Evolutionary conservation across 2,888 invertebrate species (phyloP).

Genomic region (Congeria kusceri): DNA sequence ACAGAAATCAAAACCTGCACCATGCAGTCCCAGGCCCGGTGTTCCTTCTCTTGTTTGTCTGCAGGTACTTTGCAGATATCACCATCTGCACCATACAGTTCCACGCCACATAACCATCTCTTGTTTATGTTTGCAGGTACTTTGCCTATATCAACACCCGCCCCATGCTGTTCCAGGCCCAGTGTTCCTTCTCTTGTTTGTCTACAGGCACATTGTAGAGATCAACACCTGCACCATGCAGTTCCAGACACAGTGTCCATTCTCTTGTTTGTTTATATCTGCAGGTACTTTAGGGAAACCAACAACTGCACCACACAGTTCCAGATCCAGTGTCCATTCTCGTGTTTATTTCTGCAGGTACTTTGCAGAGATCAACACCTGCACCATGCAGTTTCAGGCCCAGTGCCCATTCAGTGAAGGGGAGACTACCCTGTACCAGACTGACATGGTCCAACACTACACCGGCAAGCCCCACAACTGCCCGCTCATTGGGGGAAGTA

Average conservation of each 20-base stretch:
- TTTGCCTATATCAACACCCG: conserved; percentile 54
- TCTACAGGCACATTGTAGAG: conserved; percentile 51
- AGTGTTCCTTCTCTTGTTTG: too few relatives aligned
- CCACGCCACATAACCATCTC: too few relatives aligned
- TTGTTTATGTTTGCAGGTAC: conserved; percentile 42
- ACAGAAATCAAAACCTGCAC: too few relatives aligned
- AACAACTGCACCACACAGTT: conserved; percentile 47
- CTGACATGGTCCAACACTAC: conserved; percentile 55
- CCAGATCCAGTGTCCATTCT: conserved; percentile 43
- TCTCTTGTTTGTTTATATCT: conserved; percentile 32
- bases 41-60: too few relatives aligned
- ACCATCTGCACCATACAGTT: conserved; percentile 47
- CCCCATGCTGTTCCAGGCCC: conserved; percentile 30
- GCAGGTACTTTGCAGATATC: conserved; percentile 52
- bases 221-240: conserved; percentile 49
- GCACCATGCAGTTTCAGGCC: conserved; percentile 38
- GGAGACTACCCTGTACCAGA: conserved; percentile 52
- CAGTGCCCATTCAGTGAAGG: conserved; percentile 38
- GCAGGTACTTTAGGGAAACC: conserved; percentile 51
- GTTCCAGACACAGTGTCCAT: conserved; percentile 41
- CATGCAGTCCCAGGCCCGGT: too few relatives aligned
- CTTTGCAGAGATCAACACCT: conserved; percentile 50
- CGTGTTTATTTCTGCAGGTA: conserved; percentile 41
- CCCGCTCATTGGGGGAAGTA: conserved; percentile 51
- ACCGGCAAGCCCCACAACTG: conserved; percentile 56